Percentiles rank a stretch among this genome's conserved stretches.
These are phyloP conservation scores for Heteractis magnifica DNA, from an alignment of 92 coral and sea anemone species.

Conservation along the genomic window DNA sequence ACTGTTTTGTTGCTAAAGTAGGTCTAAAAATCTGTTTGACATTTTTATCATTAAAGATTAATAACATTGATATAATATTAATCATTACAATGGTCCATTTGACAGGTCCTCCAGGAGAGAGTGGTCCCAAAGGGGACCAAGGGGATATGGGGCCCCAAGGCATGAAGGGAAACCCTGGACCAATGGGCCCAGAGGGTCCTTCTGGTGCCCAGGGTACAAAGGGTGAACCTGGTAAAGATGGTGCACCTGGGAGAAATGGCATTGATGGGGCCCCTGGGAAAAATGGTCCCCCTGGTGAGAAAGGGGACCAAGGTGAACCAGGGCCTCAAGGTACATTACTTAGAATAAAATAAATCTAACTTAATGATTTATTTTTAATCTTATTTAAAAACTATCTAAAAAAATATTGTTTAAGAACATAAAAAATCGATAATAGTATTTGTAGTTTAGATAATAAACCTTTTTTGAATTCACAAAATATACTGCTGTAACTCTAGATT, in stretches of 20 bases:
- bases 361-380: not conserved
- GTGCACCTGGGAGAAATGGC: constrained; percentile 49
- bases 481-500: no score
- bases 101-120: constrained; percentile 56
- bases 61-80: not conserved
- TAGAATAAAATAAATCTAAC: not conserved
- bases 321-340: constrained; percentile 35
- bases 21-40: no score
- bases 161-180: constrained; percentile 50
- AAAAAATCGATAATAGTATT: no score
- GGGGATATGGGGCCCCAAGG: constrained; percentile 63
- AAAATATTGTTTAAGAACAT: no score
- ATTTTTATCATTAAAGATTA: not conserved
- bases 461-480: no score
- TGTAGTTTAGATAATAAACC: no score
- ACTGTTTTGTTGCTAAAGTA: no score
- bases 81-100: constrained; percentile 33
- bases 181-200: constrained; percentile 64
- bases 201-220: constrained; percentile 68
- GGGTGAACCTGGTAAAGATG: constrained; percentile 60
- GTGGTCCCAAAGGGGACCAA: constrained; percentile 60
- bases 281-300: constrained; percentile 55
- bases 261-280: constrained; percentile 43
- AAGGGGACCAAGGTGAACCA: constrained; percentile 42
- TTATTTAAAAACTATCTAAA: no score